These are phyloP conservation scores for Chrysodeixis includens DNA, from an alignment of 2,888 invertebrate species.

Conservation along the genomic window DNA sequence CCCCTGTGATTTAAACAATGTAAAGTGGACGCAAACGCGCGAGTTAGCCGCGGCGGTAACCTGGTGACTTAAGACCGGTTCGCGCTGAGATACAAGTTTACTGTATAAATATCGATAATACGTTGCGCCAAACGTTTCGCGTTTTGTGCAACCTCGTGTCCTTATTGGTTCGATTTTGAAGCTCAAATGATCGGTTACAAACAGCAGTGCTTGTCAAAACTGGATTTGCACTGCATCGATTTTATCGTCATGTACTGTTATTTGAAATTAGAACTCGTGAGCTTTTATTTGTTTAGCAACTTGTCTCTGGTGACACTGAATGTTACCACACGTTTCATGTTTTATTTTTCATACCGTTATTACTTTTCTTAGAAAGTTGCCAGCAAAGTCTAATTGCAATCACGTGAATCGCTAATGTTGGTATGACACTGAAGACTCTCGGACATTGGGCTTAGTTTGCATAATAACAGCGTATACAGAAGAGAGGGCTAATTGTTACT, in stretches of 20 bases:
- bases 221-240: slow-evolving; percentile 15
- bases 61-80: slow-evolving; percentile 58
- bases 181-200: slow-evolving; percentile 40
- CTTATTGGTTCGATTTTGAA: slow-evolving; percentile 40
- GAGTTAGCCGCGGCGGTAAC: slow-evolving; percentile 53
- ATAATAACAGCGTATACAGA: too few species aligned
- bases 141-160: slow-evolving; percentile 50
- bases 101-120: slow-evolving; percentile 54
- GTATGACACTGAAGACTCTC: too few species aligned
- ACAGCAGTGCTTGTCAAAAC: slow-evolving; percentile 26
- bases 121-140: slow-evolving; percentile 44
- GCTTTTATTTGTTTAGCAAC: slow-evolving; percentile 11
- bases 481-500: too few species aligned
- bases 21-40: slow-evolving; percentile 57
- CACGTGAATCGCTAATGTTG: not conserved
- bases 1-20: slow-evolving; percentile 56
- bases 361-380: not conserved
- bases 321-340: not conserved
- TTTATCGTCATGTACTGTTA: slow-evolving; percentile 10
- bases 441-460: too few species aligned
- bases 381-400: not conserved
- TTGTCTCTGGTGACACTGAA: not conserved
- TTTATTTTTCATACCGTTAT: too few species aligned
- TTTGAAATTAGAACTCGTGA: slow-evolving; percentile 7
- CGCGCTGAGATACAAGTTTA: slow-evolving; percentile 55